These are phyloP conservation scores for Microtus ochrogaster DNA, from an alignment of 2,113 vertebrate genomes.

Conservation along the genomic window DNA sequence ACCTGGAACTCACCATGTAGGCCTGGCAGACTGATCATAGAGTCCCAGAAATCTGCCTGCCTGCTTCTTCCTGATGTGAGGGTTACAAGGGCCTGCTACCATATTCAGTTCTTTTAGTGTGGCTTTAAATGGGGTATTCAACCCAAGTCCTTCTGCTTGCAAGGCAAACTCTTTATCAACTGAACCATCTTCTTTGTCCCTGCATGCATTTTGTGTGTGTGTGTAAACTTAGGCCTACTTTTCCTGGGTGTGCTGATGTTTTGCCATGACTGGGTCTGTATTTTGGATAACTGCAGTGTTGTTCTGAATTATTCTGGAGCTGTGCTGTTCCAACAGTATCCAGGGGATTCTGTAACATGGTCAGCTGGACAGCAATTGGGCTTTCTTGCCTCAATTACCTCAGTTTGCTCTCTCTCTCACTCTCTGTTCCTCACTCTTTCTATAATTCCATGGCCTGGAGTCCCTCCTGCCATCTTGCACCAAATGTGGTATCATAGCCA, in stretches of 20 bases:
- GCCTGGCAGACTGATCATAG: neutral
- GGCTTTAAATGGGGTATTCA: neutral
- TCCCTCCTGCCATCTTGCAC: neutral
- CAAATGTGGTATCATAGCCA: neutral
- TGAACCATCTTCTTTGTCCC: neutral
- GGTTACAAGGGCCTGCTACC: too few species aligned
- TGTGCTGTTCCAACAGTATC: neutral
- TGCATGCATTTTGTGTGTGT: neutral
- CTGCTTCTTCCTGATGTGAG: neutral
- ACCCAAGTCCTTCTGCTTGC: neutral
- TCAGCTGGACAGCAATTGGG: neutral
- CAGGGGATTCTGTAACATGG: neutral
- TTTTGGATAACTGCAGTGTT: neutral
- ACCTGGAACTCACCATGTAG: neutral
- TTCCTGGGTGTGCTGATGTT: neutral
- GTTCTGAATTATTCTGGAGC: neutral
- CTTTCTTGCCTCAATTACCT: neutral
- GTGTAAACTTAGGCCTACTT: neutral
- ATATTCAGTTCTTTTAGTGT: neutral
- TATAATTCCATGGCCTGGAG: neutral
- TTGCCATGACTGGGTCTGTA: accelerated
- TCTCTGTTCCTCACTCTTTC: neutral
- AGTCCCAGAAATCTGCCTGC: neutral
- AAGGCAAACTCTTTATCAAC: neutral
- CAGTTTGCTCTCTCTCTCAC: neutral